Base-by-base conservation (phyloP, 1,140 invertebrate species). In the Drosophila persimilis region DNA sequence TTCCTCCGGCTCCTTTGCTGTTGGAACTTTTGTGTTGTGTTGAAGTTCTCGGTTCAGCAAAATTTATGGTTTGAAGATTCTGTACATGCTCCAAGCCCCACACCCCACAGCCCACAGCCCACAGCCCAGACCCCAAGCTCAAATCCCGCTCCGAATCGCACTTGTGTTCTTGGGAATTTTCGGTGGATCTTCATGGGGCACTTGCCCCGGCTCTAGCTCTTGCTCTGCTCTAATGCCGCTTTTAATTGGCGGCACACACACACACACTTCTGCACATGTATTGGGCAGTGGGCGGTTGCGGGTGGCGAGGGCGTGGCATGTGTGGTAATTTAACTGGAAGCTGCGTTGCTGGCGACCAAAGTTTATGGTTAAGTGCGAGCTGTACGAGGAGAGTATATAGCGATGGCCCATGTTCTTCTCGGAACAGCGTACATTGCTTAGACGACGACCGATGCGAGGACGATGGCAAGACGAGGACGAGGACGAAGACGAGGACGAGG, bases 291-390 rank as follows among this genome's bases (percentile, higher is more conserved):
- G 61, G 52, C 55, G 55, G 17, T 22, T 24, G 47, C 41, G 48
- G 52, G 50, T 53, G 63, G 31, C 39, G 43, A 58, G 53, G 55
- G 76, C 54, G 66, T 60, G 50, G 57, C 17, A 75, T 75, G 72
- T 66, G 73, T 88, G 77, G 81, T 88, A 86, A 86, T 86, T 86
- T 88, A 86, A 86, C 81, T 88, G 83, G 80, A 77, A 81, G 83
- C 81, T 77, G 70, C 74, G 64, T 77, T 52, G 74, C 74, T 73
- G 78, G 73, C 76, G 67, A 80, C 56, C 81, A 85, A 85, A 86
- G 81, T 85, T 85, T 85, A 85, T 85, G 81, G 81, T 74, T 85
- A 86, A 86, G 77, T 86, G 74, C 81, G 69, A 77, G 61, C 56
- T 77, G 11, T 39, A 65, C 60, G 60, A 60, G 45, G 35, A 1